phyloP scores from a whole-genome alignment of 2,888 invertebrate genomes.

The Phalera bucephala region DNA sequence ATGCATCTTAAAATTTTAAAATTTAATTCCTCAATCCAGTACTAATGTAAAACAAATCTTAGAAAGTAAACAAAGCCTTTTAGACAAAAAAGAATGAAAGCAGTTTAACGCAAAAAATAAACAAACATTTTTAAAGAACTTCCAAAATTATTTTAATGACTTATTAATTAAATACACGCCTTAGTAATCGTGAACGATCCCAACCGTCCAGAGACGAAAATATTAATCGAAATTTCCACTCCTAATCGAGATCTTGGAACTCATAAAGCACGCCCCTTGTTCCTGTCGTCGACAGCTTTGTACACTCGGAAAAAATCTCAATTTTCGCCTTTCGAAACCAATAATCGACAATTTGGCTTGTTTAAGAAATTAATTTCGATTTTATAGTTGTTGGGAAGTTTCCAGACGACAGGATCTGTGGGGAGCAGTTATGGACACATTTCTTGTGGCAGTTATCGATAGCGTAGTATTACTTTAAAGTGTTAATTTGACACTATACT shows the following conservation, averaged over 20 bases:
- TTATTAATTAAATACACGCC: constrained; percentile 38
- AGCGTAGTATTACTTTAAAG: too few relatives aligned
- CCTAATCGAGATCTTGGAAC: constrained; percentile 59
- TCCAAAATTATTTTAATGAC: constrained; percentile 39
- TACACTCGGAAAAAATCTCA: constrained; percentile 53
- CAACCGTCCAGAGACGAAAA: constrained; percentile 41
- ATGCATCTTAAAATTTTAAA: too few relatives aligned
- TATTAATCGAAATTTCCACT: constrained; percentile 61
- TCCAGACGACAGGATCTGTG: constrained; percentile 34
- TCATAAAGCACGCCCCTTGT: constrained; percentile 54
- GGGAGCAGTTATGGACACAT: constrained; percentile 12
- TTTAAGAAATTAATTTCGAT: constrained; percentile 53
- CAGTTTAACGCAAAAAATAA: too few relatives aligned
- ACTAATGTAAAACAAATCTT: too few relatives aligned
- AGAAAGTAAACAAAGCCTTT: too few relatives aligned
- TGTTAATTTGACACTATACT: too few relatives aligned
- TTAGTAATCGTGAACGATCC: constrained; percentile 34
- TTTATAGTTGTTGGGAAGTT: constrained; percentile 45
- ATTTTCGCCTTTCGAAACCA: constrained; percentile 54
- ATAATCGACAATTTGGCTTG: constrained; percentile 45
- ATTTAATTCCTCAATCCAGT: too few relatives aligned
- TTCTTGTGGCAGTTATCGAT: too few relatives aligned
- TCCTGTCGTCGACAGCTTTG: constrained; percentile 56
- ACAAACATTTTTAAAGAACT: too few relatives aligned
- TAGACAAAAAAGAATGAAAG: too few relatives aligned